Evolutionary conservation across 2,797 vertebrate genomes (phyloP).

Genomic region (Tympanoctomys barrerae): DNA sequence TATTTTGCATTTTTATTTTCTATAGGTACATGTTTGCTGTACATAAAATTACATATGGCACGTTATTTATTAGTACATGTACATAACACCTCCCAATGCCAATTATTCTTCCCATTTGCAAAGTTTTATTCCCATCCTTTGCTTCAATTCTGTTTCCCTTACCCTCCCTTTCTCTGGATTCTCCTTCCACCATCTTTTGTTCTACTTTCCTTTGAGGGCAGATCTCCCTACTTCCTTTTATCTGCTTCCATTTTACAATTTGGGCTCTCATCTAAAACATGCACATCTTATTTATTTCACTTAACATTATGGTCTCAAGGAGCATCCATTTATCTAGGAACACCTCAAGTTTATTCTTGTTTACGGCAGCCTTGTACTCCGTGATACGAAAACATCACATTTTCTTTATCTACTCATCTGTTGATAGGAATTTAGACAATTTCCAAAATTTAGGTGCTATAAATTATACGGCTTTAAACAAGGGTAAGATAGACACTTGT

Average conservation of each 20-base stretch:
- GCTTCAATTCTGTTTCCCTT: not conserved
- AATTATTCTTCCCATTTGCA: not conserved
- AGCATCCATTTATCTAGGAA: not conserved
- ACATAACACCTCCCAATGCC: not conserved
- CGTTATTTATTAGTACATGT: too few species aligned
- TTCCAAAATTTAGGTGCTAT: not conserved
- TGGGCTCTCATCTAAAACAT: not conserved
- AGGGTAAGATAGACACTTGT: not conserved
- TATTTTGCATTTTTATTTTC: not conserved
- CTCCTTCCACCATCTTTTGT: not conserved
- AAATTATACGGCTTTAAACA: not conserved
- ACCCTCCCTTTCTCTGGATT: not conserved
- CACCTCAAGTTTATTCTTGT: not conserved
- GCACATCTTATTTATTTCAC: not conserved
- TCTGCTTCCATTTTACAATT: not conserved
- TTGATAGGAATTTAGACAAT: not conserved
- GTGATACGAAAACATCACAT: not conserved
- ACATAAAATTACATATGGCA: not conserved
- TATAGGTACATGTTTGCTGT: not conserved
- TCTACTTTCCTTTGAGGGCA: not conserved
- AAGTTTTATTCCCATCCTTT: not conserved
- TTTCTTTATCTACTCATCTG: not conserved
- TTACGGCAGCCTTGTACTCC: not conserved
- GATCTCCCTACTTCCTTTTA: not conserved
- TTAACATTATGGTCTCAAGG: not conserved